These are phyloP conservation scores for Zosterops borbonicus DNA, from an alignment of 2,113 vertebrate genomes.

Conservation along the genomic window DNA sequence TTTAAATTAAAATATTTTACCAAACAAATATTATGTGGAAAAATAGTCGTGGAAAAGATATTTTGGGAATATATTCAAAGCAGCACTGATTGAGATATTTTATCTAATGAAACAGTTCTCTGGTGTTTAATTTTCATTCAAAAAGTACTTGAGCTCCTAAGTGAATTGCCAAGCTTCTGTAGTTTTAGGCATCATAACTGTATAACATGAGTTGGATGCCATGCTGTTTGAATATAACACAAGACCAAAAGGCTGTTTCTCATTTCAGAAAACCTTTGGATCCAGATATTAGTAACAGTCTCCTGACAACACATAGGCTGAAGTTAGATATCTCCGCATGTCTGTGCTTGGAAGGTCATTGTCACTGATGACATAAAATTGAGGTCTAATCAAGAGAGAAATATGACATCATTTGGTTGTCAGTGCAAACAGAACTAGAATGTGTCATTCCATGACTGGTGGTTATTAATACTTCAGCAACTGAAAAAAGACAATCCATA, in stretches of 20 bases:
- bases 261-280: constrained; percentile 17
- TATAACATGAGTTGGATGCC: constrained; percentile 38
- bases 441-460: neutral
- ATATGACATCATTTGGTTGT: constrained; percentile 33
- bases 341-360: neutral
- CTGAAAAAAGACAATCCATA: constrained; percentile 15
- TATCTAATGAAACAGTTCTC: constrained; percentile 42
- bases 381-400: neutral
- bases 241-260: constrained; percentile 28
- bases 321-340: neutral
- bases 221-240: constrained; percentile 1
- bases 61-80: constrained; percentile 64
- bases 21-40: constrained; percentile 50
- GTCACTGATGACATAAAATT: neutral
- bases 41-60: constrained; percentile 54
- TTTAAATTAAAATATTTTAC: constrained; percentile 56
- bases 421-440: constrained; percentile 5
- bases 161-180: constrained; percentile 35
- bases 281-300: constrained; percentile 3
- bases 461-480: neutral
- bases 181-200: constrained; percentile 28
- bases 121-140: constrained; percentile 41
- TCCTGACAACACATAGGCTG: constrained; percentile 4
- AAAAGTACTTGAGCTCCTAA: constrained; percentile 31
- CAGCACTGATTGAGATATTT: constrained; percentile 47